Percentiles rank a stretch among this genome's conserved stretches.
phyloP scores from a whole-genome alignment of 2,797 vertebrate species.

The Acestrorhynchus altus region DNA sequence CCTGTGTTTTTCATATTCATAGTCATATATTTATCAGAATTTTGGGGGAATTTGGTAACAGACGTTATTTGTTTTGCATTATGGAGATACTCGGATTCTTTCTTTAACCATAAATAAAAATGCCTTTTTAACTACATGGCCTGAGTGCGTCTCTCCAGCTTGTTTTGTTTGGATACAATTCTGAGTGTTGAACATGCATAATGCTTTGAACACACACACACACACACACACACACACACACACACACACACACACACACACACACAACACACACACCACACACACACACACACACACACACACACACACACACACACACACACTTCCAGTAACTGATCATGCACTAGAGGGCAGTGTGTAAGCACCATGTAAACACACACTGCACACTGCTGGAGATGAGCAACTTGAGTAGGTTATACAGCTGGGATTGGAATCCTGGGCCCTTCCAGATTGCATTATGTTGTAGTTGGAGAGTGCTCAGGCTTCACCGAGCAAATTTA shows the following conservation, averaged over 20 bases:
- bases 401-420: not conserved
- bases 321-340: not conserved
- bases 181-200: not conserved
- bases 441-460: not conserved
- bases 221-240: no score
- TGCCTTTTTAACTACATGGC: constrained; percentile 18
- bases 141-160: not conserved
- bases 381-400: not conserved
- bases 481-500: constrained; percentile 1
- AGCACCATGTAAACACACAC: no score
- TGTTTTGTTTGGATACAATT: not conserved
- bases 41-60: constrained; percentile 19
- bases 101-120: constrained; percentile 41
- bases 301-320: no score
- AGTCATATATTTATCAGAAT: constrained; percentile 36
- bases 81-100: constrained; percentile 4
- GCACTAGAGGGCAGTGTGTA: constrained; percentile 52
- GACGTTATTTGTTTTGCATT: constrained; percentile 20
- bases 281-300: no score
- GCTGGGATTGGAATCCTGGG: not conserved
- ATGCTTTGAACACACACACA: not conserved
- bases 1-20: constrained; percentile 13
- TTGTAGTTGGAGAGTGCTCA: not conserved
- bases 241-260: no score
- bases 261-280: no score